Evolutionary conservation across 2,113 vertebrate species (phyloP), one percentile per base, ranked within the genome.

Genomic region (Heterotis niloticus): DNA sequence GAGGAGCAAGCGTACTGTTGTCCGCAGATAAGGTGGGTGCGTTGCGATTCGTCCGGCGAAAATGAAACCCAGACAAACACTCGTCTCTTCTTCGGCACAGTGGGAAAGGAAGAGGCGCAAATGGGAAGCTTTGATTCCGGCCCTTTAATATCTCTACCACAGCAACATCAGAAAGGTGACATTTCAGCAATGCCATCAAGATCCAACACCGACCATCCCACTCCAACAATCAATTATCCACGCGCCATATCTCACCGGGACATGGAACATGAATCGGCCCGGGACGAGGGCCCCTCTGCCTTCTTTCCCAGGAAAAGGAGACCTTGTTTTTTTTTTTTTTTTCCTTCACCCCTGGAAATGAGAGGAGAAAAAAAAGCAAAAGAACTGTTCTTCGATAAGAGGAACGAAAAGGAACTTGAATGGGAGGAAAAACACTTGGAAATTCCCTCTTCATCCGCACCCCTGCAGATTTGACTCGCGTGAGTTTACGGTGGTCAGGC

Each of bases 151-250:
- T 80, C 84, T 87, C 87, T 44, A 84, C 81, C 16, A 78, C 91
- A 89, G 88, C 84, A 86, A 90, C 92, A 93, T 94, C 92, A 92
- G 91, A 91, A 86, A 92, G 89, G 89, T 93, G 94, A 95, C 94
- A 94, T 94, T 95, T 95, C 67, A 16, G 92, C 78, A 88, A 88
- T 84, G 79, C 90, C 87, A 88, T 93, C 90, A 84, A 91, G 83
- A 91, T 89, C 91, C 93, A 94, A 89, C 90, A 83, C 87, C 80
- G 89, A 89, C 92, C 85, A 86, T 86, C 87, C 87, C 83, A 86
- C 91, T 88, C 86, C 56, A 69, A 88, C 90, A 94, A 95, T 94
- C 86, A 82, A 94, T 95, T 95, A 85, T 94, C 93, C 90, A 89
- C 89, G 92, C 91, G 84, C 90, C 89, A 88, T 89, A 88, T 88